These are phyloP conservation scores for Pyrgilauda ruficollis DNA, from an alignment of 2,113 vertebrate genomes.

Conservation along the genomic window DNA sequence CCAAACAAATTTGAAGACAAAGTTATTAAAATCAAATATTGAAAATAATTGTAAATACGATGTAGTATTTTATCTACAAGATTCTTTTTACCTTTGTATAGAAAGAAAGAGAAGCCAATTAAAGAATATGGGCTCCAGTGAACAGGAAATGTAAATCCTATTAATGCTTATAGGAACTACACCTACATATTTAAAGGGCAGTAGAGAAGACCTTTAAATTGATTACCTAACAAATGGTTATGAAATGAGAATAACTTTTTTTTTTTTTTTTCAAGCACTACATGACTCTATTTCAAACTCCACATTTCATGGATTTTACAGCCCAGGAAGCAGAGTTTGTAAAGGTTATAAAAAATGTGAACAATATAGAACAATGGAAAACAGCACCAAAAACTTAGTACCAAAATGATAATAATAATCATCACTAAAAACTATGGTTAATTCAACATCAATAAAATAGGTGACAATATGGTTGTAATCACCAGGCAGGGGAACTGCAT, in stretches of 20 bases:
- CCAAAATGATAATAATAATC: not conserved
- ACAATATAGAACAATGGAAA: not conserved
- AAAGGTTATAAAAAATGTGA: not conserved
- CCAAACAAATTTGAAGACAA: not conserved
- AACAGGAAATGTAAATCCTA: slow-evolving; percentile 22
- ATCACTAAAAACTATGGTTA: not conserved
- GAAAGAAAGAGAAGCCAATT: not conserved
- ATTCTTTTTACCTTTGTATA: not conserved
- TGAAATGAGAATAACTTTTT: not conserved
- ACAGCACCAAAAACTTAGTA: not conserved
- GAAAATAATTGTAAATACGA: not conserved
- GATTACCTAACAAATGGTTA: slow-evolving; percentile 16
- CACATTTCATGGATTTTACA: not conserved
- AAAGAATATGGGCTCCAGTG: not conserved
- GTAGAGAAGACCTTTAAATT: slow-evolving; percentile 8
- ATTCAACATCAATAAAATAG: not conserved
- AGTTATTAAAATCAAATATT: not conserved
- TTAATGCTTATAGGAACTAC: slow-evolving; percentile 2
- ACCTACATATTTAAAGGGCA: not conserved
- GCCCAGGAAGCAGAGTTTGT: not conserved
- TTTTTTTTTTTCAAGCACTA: not conserved
- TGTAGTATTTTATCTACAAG: not conserved
- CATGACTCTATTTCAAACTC: not conserved
- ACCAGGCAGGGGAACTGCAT: not conserved
- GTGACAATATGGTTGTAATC: not conserved